A percentile compares a stretch with the other conserved stretches of the same genome.
Evolutionary conservation across 2,797 vertebrate species (phyloP).

Genomic region (Enteromius fasciolatus): DNA sequence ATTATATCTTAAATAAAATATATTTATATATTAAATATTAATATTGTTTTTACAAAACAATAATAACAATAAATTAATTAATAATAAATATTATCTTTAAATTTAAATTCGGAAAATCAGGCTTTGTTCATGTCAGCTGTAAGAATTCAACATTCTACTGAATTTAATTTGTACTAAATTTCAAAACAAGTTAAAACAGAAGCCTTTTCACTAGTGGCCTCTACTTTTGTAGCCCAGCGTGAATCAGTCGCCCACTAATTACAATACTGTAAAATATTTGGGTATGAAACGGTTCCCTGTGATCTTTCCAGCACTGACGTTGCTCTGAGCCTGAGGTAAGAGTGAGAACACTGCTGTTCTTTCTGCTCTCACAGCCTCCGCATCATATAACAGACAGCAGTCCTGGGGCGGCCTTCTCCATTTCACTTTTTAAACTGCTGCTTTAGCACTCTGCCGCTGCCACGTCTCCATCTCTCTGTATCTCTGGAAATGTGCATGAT

Average conservation of each 20-base stretch:
- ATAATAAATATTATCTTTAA: background rate
- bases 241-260: conserved; percentile 7
- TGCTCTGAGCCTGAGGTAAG: conserved; percentile 23
- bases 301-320: background rate
- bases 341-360: conserved; percentile 36
- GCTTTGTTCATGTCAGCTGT: background rate
- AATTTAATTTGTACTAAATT: background rate
- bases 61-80: background rate
- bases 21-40: background rate
- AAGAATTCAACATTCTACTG: background rate
- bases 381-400: conserved; percentile 55
- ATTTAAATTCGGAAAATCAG: background rate
- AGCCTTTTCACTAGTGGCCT: background rate
- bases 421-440: conserved; percentile 57
- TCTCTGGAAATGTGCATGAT: conserved; percentile 40
- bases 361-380: conserved; percentile 28
- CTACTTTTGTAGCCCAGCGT: background rate
- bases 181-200: background rate
- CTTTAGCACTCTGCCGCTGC: conserved; percentile 53
- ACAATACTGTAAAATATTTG: conserved; percentile 17
- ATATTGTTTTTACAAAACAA: background rate
- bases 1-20: too few species aligned
- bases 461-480: conserved; percentile 33
- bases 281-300: background rate
- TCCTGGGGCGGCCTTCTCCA: conserved; percentile 57